Base-by-base conservation (phyloP, 2,888 invertebrate genomes). In the Phasia obesa region DNA sequence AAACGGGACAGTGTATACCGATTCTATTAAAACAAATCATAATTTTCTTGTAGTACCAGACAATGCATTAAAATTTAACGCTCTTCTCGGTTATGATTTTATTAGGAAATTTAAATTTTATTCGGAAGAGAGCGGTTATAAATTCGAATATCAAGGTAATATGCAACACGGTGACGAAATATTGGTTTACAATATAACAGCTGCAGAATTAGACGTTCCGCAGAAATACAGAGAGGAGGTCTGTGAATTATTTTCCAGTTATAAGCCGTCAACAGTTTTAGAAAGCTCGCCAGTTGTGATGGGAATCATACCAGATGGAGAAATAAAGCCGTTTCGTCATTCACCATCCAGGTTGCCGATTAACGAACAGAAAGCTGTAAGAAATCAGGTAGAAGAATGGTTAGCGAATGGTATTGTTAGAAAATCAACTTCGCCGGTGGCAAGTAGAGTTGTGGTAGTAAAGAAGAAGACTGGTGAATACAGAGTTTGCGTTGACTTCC, bases 401-500 rank as follows among this genome's bases (percentile, higher is more conserved):
- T 49, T 84, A 4, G 21, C 69, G 4, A 11, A 69, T 42, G 75
- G 85, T 35, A 85, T 80, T 31, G 76, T 85, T 17, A 62, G 77
- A 27, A 53, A 44, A 42, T 84, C 74, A 57, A 67, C 7, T 60
- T 88, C 87, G 2, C 65, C 84, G 4, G 86, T 84, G 25, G 85
- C 86, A 2, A 86, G 87, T 65, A 87, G 86, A 9, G 84, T 87
- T 25, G 73, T 87, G n/a, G 42, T 87, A 27, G 86, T 86, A 1
- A 84, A 73, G 42, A 88, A 86, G 60, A 87, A 87, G 70, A 82
- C 81, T 31, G 85, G 85, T 15, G 75, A 73, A 17, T 77, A 86
- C 53, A 84, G 87, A 44, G 60, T 87, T 17, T 86, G 87, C 35
- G 79, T 87, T 0, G 88, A 88, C 49, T 86, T 76, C 73, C 74